A percentile compares a stretch with the other conserved stretches of the same genome.
These are phyloP conservation scores for Microctonus hyperodae DNA, from an alignment of 2,888 invertebrate genomes.

Conservation along the genomic window DNA sequence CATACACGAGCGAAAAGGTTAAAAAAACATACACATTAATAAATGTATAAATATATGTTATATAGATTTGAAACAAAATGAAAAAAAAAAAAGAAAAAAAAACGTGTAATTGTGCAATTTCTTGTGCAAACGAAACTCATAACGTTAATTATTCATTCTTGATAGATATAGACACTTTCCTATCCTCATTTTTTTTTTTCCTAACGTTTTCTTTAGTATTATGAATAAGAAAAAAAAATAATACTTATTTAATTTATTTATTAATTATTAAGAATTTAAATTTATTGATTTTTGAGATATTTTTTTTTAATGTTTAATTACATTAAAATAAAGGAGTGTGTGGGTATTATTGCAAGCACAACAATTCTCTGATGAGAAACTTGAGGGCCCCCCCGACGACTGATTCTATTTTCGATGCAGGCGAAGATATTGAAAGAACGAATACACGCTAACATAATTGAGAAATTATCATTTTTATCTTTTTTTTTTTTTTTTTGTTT, in stretches of 20 bases:
- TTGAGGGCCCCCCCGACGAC: slow-evolving; percentile 19
- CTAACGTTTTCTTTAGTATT: background rate
- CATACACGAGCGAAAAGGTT: slow-evolving; percentile 21
- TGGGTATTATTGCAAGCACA: background rate
- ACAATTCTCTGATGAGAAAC: slow-evolving; percentile 1
- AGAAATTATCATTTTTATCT: background rate
- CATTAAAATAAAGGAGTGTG: background rate
- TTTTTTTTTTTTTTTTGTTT: background rate
- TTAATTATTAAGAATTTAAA: slow-evolving; percentile 18
- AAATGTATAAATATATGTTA: slow-evolving; percentile 13
- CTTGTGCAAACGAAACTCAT: background rate
- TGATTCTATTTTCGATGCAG: slow-evolving; percentile 22
- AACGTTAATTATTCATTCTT: slow-evolving; percentile 10
- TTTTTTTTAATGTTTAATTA: too few species aligned
- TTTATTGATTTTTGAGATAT: slow-evolving; percentile 27
- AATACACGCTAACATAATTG: background rate
- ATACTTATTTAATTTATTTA: slow-evolving; percentile 26
- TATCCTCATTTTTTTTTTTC: background rate
- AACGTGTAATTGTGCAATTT: background rate
- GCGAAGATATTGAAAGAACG: slow-evolving; percentile 15
- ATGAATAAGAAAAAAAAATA: background rate
- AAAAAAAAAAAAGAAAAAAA: background rate
- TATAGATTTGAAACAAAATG: too few species aligned
- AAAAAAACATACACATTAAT: background rate
- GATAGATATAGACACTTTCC: background rate